Evolutionary conservation across 2,797 vertebrate genomes (phyloP).

Genomic region (Pantherophis vulpinus): DNA sequence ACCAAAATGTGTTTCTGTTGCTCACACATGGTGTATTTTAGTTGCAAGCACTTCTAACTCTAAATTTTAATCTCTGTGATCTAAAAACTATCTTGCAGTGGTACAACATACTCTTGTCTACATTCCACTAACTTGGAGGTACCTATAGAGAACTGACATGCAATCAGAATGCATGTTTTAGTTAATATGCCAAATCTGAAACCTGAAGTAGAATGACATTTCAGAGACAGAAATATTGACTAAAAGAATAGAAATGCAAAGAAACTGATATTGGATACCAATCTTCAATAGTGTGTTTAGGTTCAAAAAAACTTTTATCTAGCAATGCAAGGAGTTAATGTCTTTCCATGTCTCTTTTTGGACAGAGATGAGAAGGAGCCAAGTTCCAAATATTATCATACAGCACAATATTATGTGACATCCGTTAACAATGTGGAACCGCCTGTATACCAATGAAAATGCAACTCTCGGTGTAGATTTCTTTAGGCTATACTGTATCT

Average conservation of each 20-base stretch:
- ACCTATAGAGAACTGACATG: neutral
- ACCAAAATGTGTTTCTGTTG: neutral
- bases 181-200: neutral
- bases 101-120: neutral
- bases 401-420: neutral
- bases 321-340: neutral
- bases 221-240: neutral
- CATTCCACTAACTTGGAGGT: neutral
- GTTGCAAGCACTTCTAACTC: neutral
- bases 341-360: neutral
- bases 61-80: conserved; percentile 19
- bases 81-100: neutral
- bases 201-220: neutral
- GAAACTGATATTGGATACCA: neutral
- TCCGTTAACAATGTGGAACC: neutral
- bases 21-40: neutral
- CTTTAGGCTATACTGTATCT: neutral
- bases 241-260: neutral
- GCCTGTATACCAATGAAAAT: neutral
- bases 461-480: neutral
- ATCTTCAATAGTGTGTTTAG: neutral
- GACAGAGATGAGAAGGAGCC: neutral
- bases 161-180: neutral
- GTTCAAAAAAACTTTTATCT: neutral
- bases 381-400: neutral